These are phyloP conservation scores for Psittacara wagleri DNA, from an alignment of 2,113 vertebrate species.

Conservation along the genomic window DNA sequence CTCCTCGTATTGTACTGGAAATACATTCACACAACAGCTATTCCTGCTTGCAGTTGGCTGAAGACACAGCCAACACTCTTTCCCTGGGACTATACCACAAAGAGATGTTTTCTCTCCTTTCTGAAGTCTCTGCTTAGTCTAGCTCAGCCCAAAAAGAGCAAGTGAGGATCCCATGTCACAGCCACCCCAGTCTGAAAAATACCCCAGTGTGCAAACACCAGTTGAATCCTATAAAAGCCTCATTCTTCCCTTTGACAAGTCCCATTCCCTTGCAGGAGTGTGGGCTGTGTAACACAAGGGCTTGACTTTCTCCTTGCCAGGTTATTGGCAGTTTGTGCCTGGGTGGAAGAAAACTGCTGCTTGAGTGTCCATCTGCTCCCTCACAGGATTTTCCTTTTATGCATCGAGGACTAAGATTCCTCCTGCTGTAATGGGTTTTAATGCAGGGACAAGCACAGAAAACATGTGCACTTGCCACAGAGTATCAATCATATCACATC, in stretches of 20 bases:
- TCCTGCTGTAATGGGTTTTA: neutral
- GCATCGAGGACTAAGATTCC: neutral
- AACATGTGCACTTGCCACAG: neutral
- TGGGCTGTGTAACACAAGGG: neutral
- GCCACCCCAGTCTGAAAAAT: neutral
- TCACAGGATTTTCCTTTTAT: neutral
- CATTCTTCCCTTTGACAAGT: slow-evolving; percentile 14
- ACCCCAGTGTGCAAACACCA: neutral
- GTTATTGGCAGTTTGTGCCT: neutral
- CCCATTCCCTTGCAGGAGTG: neutral
- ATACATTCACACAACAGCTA: neutral
- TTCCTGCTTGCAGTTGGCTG: neutral
- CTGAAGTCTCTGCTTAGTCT: neutral
- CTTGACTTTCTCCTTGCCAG: slow-evolving; percentile 21
- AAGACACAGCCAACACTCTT: neutral
- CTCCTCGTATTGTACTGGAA: neutral
- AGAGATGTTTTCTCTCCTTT: neutral
- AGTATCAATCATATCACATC: neutral
- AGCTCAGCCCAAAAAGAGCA: neutral
- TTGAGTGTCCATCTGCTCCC: fast-evolving
- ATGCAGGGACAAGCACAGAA: neutral
- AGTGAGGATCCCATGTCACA: neutral
- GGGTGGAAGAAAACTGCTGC: neutral
- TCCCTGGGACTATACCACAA: neutral
- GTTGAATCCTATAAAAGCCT: neutral